Percentiles rank a stretch among this genome's conserved stretches.
Conservation (phyloP, 1,140 invertebrate genomes). For the Drosophila nikananu region DNA sequence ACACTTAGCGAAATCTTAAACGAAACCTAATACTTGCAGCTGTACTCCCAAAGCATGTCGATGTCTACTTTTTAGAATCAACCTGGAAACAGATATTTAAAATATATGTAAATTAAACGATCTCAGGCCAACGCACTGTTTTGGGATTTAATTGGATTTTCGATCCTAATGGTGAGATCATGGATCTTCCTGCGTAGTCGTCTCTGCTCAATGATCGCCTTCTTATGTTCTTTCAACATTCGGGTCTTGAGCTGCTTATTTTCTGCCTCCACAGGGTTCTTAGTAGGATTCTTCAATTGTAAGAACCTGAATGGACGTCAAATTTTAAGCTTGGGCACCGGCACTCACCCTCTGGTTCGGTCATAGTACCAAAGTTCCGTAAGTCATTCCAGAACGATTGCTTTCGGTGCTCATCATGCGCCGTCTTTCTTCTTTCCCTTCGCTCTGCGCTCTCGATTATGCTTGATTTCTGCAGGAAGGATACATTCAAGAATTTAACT, state of each 20-base stretch:
- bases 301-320: conserved; percentile 6
- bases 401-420: conserved; percentile 55
- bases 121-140: background rate
- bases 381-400: conserved; percentile 55
- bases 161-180: conserved; percentile 40
- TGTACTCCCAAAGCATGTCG: conserved; percentile 32
- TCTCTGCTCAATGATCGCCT: conserved; percentile 41
- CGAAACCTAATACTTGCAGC: conserved; percentile 25
- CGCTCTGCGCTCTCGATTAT: conserved; percentile 37
- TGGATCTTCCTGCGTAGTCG: conserved; percentile 49
- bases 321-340: background rate
- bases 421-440: conserved; percentile 45
- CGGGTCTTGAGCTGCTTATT: conserved; percentile 48
- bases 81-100: conserved; percentile 7
- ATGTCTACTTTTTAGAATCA: conserved; percentile 42
- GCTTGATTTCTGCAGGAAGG: conserved; percentile 40
- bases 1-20: conserved; percentile 17
- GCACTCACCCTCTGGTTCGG: conserved; percentile 53
- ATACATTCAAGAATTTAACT: background rate
- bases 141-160: conserved; percentile 1
- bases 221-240: conserved; percentile 43
- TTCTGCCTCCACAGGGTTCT: conserved; percentile 39
- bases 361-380: conserved; percentile 46
- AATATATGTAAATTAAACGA: background rate
- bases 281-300: background rate